Evolutionary conservation across 2,797 vertebrate genomes (phyloP).

Genomic region (Protosalanx chinensis): DNA sequence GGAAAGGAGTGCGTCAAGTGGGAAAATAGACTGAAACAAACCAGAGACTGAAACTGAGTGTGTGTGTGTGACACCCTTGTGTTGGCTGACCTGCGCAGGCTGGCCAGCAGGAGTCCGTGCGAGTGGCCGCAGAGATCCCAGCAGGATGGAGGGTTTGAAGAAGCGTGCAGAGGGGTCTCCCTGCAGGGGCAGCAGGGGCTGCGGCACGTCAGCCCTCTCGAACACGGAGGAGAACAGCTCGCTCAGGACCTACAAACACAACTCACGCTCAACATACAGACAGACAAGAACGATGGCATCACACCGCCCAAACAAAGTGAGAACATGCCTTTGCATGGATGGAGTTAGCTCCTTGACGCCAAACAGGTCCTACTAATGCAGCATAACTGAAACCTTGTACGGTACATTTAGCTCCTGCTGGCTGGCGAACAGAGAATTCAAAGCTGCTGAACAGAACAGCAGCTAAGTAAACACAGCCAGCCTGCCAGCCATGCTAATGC

Average conservation of each 20-base stretch:
- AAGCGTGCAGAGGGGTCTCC: constrained; percentile 64
- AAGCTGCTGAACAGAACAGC: too few species aligned
- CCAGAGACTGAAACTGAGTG: neutral
- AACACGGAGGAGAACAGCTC: constrained; percentile 86
- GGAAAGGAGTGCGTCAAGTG: neutral
- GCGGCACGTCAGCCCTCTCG: constrained; percentile 75
- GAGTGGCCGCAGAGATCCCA: constrained; percentile 63
- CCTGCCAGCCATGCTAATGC: neutral
- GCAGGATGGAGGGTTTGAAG: constrained; percentile 74
- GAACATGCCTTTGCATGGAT: neutral
- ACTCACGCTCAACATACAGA: neutral
- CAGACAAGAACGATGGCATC: neutral
- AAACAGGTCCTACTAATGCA: too few species aligned
- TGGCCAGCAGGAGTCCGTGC: constrained; percentile 57
- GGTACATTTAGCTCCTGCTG: too few species aligned
- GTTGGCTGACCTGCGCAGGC: constrained; percentile 68
- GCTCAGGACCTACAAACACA: constrained; percentile 75
- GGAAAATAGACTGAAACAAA: neutral
- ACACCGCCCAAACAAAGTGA: neutral
- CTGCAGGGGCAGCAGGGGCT: constrained; percentile 72
- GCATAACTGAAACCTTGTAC: neutral
- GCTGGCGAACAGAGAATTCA: too few species aligned
- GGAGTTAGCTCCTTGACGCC: neutral
- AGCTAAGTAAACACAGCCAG: neutral
- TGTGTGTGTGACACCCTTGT: neutral